These are phyloP conservation scores for Amiota minor DNA, from an alignment of 2,888 invertebrate species.

Conservation along the genomic window DNA sequence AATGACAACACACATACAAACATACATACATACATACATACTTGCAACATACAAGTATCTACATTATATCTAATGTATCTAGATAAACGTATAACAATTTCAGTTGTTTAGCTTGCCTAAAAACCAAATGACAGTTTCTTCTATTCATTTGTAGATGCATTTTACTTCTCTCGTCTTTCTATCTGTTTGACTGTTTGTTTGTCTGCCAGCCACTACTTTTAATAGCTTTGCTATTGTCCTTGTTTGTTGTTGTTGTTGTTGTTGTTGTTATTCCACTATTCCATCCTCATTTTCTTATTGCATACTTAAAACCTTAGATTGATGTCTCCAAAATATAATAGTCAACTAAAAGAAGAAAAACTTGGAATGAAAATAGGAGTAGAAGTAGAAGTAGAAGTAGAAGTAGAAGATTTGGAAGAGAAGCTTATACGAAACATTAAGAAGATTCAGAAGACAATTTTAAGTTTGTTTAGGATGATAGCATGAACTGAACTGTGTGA, in stretches of 20 bases:
- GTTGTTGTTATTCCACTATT: too few relatives aligned
- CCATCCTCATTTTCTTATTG: too few relatives aligned
- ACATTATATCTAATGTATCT: slow-evolving; percentile 5
- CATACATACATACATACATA: slow-evolving; percentile 7
- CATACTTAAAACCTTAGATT: slow-evolving; percentile 15
- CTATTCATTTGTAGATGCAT: too few relatives aligned
- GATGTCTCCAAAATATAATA: background rate
- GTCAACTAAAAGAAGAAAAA: background rate
- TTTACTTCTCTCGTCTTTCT: too few relatives aligned
- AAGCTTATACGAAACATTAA: background rate
- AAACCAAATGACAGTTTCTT: too few relatives aligned
- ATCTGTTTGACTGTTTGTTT: background rate
- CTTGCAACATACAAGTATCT: background rate
- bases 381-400: background rate
- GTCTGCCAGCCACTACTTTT: background rate
- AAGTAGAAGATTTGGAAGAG: background rate
- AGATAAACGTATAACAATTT: background rate
- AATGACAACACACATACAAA: background rate
- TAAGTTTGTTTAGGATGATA: too few relatives aligned
- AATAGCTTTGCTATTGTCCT: too few relatives aligned
- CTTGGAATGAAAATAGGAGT: too few relatives aligned
- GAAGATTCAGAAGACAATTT: too few relatives aligned
- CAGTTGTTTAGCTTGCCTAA: too few relatives aligned
- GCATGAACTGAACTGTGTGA: too few relatives aligned
- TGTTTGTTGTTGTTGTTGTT: too few relatives aligned